These are phyloP conservation scores for Periphyllus acericola DNA, from an alignment of 2,888 invertebrate species.

Conservation along the genomic window DNA sequence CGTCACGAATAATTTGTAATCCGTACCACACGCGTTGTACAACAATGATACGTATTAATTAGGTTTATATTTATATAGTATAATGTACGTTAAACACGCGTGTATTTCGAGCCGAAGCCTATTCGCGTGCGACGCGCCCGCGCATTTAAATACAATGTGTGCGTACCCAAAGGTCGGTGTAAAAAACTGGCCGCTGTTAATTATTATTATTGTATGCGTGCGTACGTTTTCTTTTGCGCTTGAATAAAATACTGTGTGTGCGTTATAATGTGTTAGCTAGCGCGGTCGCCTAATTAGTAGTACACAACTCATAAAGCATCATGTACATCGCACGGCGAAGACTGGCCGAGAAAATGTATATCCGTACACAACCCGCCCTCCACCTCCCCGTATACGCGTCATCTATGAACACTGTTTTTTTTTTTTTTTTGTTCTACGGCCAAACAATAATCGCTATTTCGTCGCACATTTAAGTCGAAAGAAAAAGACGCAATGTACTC, in stretches of 20 bases:
- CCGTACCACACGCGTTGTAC: background rate
- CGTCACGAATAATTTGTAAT: background rate
- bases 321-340: background rate
- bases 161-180: background rate
- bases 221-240: background rate
- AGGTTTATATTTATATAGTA: background rate
- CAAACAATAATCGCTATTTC: too few relatives aligned
- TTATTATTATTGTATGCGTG: background rate
- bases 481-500: too few relatives aligned
- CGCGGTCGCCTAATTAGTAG: background rate
- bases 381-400: background rate
- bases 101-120: slow-evolving; percentile 27
- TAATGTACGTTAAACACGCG: slow-evolving; percentile 12
- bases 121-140: slow-evolving; percentile 10
- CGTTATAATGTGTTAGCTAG: background rate
- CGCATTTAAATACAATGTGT: background rate
- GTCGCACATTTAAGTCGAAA: too few relatives aligned
- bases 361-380: too few relatives aligned
- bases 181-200: background rate
- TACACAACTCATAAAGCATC: background rate
- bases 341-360: background rate
- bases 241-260: background rate
- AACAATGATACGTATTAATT: background rate
- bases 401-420: background rate
- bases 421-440: too few relatives aligned